Conservation (phyloP, 2,797 vertebrate species). For the Acropternis orthonyx region DNA sequence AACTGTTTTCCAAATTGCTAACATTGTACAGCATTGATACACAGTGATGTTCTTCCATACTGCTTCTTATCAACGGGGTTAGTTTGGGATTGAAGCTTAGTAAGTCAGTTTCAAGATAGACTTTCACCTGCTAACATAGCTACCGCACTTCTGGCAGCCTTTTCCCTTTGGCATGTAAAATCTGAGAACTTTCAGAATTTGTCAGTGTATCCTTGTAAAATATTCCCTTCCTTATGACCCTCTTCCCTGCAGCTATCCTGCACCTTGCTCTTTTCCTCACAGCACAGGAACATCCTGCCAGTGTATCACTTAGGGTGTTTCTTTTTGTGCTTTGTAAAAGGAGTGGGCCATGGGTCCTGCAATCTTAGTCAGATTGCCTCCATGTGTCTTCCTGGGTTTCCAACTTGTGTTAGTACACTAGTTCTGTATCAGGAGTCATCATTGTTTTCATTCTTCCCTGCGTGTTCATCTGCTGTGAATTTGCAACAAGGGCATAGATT, state of each 20-base stretch:
- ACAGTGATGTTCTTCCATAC: neutral
- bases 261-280: neutral
- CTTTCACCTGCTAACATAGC: neutral
- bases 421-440: neutral
- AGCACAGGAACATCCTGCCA: neutral
- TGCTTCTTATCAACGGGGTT: neutral
- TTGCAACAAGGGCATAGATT: neutral
- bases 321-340: neutral
- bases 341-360: rapidly evolving
- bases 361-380: neutral
- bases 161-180: neutral
- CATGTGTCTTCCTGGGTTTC: neutral
- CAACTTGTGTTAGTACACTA: neutral
- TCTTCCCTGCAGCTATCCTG: neutral
- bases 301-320: neutral
- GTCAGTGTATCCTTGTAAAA: neutral
- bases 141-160: neutral
- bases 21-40: neutral
- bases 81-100: neutral
- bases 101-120: neutral
- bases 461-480: neutral
- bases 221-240: neutral
- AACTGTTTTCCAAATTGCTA: neutral
- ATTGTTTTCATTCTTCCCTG: neutral
- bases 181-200: neutral